Conservation (phyloP, 2,888 invertebrate genomes). For the Amiota mariae region DNA sequence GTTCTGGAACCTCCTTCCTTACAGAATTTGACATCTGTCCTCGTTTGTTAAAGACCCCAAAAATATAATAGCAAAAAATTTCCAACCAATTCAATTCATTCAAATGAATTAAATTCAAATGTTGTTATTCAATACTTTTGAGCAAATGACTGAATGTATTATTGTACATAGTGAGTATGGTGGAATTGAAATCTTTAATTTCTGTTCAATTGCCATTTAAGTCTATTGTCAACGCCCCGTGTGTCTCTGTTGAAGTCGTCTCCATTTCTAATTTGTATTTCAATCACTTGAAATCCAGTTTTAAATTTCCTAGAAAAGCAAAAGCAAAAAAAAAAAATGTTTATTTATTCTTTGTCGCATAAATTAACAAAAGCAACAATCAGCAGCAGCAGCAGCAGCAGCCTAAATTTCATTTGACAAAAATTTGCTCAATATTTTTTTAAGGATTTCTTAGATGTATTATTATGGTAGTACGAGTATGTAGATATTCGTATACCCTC, state of each 20-base stretch:
- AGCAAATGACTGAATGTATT: background rate
- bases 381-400: conserved; percentile 32
- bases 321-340: conserved; percentile 41
- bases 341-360: conserved; percentile 53
- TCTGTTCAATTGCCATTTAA: conserved; percentile 40
- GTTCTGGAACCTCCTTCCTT: background rate
- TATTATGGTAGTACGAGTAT: background rate
- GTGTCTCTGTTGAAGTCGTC: conserved; percentile 12
- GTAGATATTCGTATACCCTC: background rate
- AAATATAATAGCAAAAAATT: conserved; percentile 39
- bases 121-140: conserved; percentile 66
- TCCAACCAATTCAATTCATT: conserved; percentile 47
- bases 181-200: conserved; percentile 21
- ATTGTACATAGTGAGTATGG: background rate
- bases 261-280: conserved; percentile 57
- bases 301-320: conserved; percentile 17
- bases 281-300: conserved; percentile 25
- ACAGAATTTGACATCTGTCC: conserved; percentile 52
- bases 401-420: conserved; percentile 67
- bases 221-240: conserved; percentile 46
- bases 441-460: background rate
- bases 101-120: conserved; percentile 41
- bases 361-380: conserved; percentile 69
- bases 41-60: conserved; percentile 30
- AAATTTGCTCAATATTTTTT: conserved; percentile 53